Evolutionary conservation across 2,113 vertebrate genomes (phyloP).

Genomic region (Aepyceros melampus): DNA sequence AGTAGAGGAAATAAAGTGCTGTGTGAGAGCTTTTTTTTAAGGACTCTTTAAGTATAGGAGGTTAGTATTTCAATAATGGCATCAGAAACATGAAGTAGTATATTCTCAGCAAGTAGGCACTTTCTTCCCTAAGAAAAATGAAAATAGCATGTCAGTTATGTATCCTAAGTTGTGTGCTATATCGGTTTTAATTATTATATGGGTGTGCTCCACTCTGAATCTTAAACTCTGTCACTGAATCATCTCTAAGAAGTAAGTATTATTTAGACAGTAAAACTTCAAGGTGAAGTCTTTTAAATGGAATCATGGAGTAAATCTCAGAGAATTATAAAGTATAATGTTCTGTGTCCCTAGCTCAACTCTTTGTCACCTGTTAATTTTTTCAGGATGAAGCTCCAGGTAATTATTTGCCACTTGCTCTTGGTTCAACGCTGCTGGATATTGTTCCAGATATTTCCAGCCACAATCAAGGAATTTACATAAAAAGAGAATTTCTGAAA

Average conservation of each 20-base stretch:
- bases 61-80: constrained; percentile 43
- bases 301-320: not conserved
- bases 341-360: not conserved
- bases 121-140: not conserved
- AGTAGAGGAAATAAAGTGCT: constrained; percentile 52
- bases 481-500: not conserved
- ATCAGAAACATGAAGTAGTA: not conserved
- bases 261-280: constrained; percentile 2
- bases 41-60: constrained; percentile 10
- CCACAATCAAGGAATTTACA: not conserved
- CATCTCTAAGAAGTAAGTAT: not conserved
- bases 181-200: constrained; percentile 3
- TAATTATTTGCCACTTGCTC: not conserved
- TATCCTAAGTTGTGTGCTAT: not conserved
- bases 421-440: not conserved
- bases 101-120: not conserved
- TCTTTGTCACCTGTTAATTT: not conserved
- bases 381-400: not conserved
- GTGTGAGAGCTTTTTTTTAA: not conserved
- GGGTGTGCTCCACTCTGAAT: not conserved
- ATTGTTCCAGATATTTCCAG: not conserved
- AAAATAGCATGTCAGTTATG: not conserved
- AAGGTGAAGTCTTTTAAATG: not conserved
- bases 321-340: not conserved
- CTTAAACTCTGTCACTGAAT: not conserved